Conservation (phyloP, 2,113 vertebrate genomes). For the Collichthys lucidus region DNA sequence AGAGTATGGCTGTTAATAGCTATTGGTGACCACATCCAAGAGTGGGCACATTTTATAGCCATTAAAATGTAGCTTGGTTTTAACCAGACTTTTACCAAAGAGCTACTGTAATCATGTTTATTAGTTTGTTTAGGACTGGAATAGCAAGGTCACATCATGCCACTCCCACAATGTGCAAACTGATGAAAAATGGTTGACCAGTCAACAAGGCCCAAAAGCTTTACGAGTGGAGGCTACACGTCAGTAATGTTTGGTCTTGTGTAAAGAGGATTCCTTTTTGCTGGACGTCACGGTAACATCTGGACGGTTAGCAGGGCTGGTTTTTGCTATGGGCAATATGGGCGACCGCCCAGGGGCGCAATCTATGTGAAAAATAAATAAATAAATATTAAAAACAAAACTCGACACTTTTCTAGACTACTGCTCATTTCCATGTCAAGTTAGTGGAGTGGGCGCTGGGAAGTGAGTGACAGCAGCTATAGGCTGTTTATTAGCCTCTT, state of each 20-base stretch:
- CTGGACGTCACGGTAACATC: background rate
- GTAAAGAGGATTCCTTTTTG: background rate
- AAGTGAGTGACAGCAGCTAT: too few species aligned
- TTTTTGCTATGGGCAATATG: too few species aligned
- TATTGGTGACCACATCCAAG: slow-evolving; percentile 1
- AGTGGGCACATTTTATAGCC: background rate
- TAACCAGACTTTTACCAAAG: slow-evolving; percentile 10
- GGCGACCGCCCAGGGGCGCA: too few species aligned
- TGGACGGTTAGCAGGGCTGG: too few species aligned
- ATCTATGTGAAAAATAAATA: too few species aligned
- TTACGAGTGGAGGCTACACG: background rate
- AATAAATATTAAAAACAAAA: too few species aligned
- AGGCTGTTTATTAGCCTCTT: too few species aligned
- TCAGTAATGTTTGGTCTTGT: background rate
- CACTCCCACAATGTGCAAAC: background rate
- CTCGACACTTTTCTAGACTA: too few species aligned
- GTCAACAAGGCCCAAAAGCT: background rate
- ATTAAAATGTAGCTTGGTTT: background rate
- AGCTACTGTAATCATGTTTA: background rate
- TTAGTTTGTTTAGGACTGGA: background rate
- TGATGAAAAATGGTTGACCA: background rate
- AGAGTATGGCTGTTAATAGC: background rate
- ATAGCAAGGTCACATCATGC: background rate
- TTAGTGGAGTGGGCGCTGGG: too few species aligned
- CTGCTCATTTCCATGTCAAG: too few species aligned